Percentiles rank a stretch among this genome's conserved stretches.
phyloP scores from a whole-genome alignment of 2,113 vertebrate species.

The Apeltes quadracus region DNA sequence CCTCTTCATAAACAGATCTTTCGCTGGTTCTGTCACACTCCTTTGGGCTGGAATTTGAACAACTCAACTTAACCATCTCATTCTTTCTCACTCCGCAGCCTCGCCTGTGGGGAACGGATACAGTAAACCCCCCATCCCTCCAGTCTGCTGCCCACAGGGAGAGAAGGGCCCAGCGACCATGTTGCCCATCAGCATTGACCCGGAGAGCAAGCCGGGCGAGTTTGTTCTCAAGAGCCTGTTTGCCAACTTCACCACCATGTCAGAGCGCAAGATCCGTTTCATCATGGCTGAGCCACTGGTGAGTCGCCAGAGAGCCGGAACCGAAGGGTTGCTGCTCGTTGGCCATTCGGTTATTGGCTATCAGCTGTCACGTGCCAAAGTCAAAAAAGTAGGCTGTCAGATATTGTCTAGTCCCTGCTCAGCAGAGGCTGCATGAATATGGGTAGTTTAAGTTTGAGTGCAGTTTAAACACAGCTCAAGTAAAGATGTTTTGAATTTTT shows the following conservation, averaged over 20 bases:
- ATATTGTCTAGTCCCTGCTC: neutral
- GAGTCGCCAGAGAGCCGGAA: conserved; percentile 68
- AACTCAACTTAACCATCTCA: conserved; percentile 16
- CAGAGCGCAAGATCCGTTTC: conserved; percentile 95
- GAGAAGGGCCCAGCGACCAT: conserved; percentile 92
- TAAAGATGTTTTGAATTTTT: neutral
- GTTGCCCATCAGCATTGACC: conserved; percentile 92
- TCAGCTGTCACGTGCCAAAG: neutral
- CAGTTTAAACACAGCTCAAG: neutral
- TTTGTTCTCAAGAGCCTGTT: conserved; percentile 97
- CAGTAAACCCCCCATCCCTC: conserved; percentile 89
- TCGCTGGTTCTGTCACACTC: conserved; percentile 21
- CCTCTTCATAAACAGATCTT: conserved; percentile 28
- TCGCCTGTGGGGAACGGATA: conserved; percentile 96
- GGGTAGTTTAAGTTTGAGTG: no score
- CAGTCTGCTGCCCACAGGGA: conserved; percentile 86
- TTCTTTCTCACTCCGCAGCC: conserved; percentile 76
- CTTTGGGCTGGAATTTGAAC: conserved; percentile 32
- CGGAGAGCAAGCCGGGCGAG: conserved; percentile 96
- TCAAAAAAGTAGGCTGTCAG: neutral
- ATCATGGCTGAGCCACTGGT: conserved; percentile 98
- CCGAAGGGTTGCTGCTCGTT: neutral
- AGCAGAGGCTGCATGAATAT: neutral
- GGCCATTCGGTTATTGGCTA: neutral
- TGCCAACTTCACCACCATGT: conserved; percentile 92